Evolutionary conservation across 2,888 invertebrate species (phyloP), one percentile per base, ranked within the genome.

Genomic region (Ametastegia equiseti): DNA sequence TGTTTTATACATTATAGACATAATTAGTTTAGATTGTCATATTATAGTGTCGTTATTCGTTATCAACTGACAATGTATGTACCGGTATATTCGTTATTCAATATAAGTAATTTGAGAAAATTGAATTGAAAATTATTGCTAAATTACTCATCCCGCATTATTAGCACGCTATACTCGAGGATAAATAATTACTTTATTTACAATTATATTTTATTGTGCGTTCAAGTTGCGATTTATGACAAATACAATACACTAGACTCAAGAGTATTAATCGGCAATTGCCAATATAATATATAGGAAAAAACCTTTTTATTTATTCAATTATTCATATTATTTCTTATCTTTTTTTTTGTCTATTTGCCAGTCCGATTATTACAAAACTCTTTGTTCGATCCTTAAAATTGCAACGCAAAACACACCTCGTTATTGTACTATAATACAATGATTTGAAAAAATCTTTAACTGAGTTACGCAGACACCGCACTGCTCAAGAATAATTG

Each of bases 141-240:
- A 78, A 71, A 45, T 15, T 60, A 78, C 45, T 57, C 63, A 50
- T 78, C 60, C n/a, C n/a, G n/a, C n/a, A n/a, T n/a, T n/a, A 63
- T 78, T 78, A 60, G 78, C 42, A 75, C 42, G 81, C 71, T 42
- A 77, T 6, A n/a, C n/a, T n/a, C 80, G 45, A 81, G 63, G 50
- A 77, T 15, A 67, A 80, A 67, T 47, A 54, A 73, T 73, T 45
- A 81, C 23, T 63, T 47, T 79, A 79, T 69, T 45, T 54, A 81
- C 54, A 81, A 81, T 78, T 75, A 80, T 75, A 23, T 47, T 57
- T 75, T 77, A 36, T 81, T 81, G 81, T 81, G 81, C 81, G 81
- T 81, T 65, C 15, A 75, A 65, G 78, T 78, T 78, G 60, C 78
- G 42, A 45, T 78, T 78, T 6, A 57, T 60, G 78, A 78, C 42